These are phyloP conservation scores for Temnothorax curvispinosus DNA, from an alignment of 1,140 invertebrate genomes.

Conservation along the genomic window DNA sequence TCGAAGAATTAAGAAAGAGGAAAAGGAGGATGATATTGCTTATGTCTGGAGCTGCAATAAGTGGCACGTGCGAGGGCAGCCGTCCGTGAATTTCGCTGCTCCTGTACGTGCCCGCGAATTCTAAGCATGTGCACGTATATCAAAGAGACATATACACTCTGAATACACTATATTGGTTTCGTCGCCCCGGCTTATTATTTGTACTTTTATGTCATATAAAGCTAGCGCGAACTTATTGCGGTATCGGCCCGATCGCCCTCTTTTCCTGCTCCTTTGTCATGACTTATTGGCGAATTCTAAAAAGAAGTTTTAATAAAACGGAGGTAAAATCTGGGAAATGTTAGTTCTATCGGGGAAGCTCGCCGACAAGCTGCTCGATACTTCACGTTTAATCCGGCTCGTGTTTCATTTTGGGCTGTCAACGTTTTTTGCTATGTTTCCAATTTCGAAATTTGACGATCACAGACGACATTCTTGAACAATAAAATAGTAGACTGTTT, in stretches of 20 bases:
- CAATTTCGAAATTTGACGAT: not conserved
- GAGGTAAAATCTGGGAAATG: not conserved
- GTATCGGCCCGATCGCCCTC: not conserved
- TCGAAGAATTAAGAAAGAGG: not conserved
- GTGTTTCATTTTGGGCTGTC: not conserved
- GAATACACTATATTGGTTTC: conserved; percentile 38
- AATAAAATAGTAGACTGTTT: not conserved
- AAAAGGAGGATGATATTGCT: conserved; percentile 2
- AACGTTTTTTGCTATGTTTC: not conserved
- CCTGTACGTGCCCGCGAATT: conserved; percentile 8
- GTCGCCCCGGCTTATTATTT: not conserved
- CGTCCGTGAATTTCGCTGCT: conserved; percentile 30
- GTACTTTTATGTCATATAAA: conserved; percentile 22
- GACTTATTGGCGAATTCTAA: conserved; percentile 15
- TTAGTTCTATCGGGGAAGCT: not conserved
- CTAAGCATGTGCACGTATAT: not conserved
- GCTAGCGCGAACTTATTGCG: conserved; percentile 12
- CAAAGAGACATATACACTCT: conserved; percentile 11
- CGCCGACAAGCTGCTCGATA: conserved; percentile 8
- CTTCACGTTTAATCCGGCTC: conserved; percentile 14
- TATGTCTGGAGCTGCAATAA: conserved; percentile 30
- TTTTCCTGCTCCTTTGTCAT: not conserved
- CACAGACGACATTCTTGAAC: not conserved
- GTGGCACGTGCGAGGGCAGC: not conserved
- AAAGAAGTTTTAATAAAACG: conserved; percentile 57